Percentiles rank a stretch among this genome's conserved stretches.
Conservation (phyloP, 2,888 invertebrate species). For the Troides aeacus region DNA sequence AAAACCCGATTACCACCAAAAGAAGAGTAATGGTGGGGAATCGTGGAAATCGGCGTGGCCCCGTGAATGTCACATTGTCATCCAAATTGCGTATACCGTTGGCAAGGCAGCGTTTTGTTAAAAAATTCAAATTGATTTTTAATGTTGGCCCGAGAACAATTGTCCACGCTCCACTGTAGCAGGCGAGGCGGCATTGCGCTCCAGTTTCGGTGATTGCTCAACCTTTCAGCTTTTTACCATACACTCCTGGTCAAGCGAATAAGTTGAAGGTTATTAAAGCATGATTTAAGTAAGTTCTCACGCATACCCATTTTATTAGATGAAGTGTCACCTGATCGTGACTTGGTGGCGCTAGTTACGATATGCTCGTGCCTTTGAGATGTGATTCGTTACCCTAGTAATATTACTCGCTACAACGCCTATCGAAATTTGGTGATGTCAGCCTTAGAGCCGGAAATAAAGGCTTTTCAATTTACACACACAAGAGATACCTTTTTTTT, state of each 20-base stretch:
- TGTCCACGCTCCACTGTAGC: constrained; percentile 29
- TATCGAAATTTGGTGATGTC: no score
- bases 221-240: constrained; percentile 21
- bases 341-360: no score
- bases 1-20: constrained; percentile 27
- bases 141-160: constrained; percentile 43
- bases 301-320: not conserved
- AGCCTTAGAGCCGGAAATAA: no score
- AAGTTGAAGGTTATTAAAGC: constrained; percentile 14
- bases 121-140: constrained; percentile 54
- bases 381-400: no score
- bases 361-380: no score
- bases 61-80: constrained; percentile 38
- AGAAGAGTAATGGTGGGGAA: constrained; percentile 29
- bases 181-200: constrained; percentile 31
- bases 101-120: constrained; percentile 37
- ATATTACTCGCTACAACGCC: no score
- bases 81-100: constrained; percentile 48
- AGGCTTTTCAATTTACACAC: no score
- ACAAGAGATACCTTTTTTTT: no score
- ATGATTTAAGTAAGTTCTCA: constrained; percentile 7
- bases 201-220: constrained; percentile 29
- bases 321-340: no score
- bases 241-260: not conserved
- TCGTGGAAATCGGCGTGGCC: constrained; percentile 30